Percentiles rank a stretch among this genome's conserved stretches.
Evolutionary conservation across 2,113 vertebrate species (phyloP).

Genomic region (Microtus richardsoni): DNA sequence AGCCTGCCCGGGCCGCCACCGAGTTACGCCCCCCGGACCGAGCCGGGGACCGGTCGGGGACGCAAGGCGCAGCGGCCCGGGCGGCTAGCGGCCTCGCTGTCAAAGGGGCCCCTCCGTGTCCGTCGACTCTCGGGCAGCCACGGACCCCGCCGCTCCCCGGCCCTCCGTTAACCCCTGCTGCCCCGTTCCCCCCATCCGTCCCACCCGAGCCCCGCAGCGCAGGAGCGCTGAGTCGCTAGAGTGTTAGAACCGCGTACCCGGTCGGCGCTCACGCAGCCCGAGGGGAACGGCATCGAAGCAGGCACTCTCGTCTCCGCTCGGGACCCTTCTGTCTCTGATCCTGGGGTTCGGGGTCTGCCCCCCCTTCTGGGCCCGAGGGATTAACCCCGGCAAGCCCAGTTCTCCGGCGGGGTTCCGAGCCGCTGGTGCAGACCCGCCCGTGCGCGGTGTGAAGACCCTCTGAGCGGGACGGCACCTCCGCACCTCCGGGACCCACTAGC

Average conservation of each 20-base stretch:
- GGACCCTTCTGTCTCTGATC: constrained; percentile 54
- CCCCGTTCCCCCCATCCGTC: constrained; percentile 29
- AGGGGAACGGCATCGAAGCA: background rate
- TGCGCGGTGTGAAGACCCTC: constrained; percentile 55
- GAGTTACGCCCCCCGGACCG: constrained; percentile 83
- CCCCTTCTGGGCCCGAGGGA: constrained; percentile 69
- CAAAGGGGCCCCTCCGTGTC: background rate
- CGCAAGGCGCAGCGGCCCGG: background rate
- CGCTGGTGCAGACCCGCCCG: constrained; percentile 73
- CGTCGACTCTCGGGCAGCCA: background rate
- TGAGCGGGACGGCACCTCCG: background rate
- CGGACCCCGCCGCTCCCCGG: background rate
- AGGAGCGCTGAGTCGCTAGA: background rate
- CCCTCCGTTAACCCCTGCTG: constrained; percentile 52
- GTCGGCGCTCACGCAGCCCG: constrained; percentile 1
- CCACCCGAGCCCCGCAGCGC: constrained; percentile 28
- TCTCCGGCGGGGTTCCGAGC: constrained; percentile 61
- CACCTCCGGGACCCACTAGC: background rate
- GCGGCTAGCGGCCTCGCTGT: background rate
- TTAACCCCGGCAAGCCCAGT: constrained; percentile 65
- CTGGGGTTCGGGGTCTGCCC: constrained; percentile 57
- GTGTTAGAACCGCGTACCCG: constrained; percentile 1
- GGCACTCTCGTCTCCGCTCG: background rate
- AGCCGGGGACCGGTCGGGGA: constrained; percentile 43
- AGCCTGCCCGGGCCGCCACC: constrained; percentile 80